A percentile compares a stretch with the other conserved stretches of the same genome.
phyloP scores from a whole-genome alignment of 2,888 invertebrate species.

The Nomada hirtipes region DNA sequence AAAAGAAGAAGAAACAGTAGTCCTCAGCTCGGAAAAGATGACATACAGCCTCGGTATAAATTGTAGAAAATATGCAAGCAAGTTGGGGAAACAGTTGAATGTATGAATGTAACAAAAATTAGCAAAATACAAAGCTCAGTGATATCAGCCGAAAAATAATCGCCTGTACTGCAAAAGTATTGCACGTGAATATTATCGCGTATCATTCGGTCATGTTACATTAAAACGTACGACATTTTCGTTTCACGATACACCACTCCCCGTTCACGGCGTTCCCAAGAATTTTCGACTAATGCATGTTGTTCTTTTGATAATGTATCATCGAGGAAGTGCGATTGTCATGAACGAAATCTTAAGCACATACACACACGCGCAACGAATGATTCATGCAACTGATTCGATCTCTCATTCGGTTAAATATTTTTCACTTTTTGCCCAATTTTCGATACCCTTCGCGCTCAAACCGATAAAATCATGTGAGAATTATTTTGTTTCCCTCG shows the following conservation, averaged over 20 bases:
- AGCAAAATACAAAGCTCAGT: not conserved
- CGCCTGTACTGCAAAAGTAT: not conserved
- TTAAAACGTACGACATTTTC: not conserved
- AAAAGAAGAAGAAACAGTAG: too few relatives aligned
- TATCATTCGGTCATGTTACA: not conserved
- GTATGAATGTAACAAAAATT: not conserved
- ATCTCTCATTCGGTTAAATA: not conserved
- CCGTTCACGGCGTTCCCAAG: not conserved
- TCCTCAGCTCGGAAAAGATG: not conserved
- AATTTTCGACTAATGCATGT: constrained; percentile 15
- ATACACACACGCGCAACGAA: not conserved
- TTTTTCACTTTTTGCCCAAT: not conserved
- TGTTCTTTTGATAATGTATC: constrained; percentile 19
- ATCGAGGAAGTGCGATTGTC: constrained; percentile 4
- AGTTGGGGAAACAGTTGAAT: not conserved
- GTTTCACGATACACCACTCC: not conserved
- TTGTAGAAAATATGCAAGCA: not conserved
- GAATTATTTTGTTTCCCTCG: not conserved
- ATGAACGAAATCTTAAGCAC: not conserved
- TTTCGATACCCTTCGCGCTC: not conserved
- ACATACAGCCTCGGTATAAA: not conserved
- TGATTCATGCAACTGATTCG: not conserved
- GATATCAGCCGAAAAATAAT: too few relatives aligned
- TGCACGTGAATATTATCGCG: not conserved
- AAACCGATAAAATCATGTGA: not conserved